A percentile compares a stretch with the other conserved stretches of the same genome.
Evolutionary conservation across 2,113 vertebrate species (phyloP).

Genomic region (Gadus chalcogrammus): DNA sequence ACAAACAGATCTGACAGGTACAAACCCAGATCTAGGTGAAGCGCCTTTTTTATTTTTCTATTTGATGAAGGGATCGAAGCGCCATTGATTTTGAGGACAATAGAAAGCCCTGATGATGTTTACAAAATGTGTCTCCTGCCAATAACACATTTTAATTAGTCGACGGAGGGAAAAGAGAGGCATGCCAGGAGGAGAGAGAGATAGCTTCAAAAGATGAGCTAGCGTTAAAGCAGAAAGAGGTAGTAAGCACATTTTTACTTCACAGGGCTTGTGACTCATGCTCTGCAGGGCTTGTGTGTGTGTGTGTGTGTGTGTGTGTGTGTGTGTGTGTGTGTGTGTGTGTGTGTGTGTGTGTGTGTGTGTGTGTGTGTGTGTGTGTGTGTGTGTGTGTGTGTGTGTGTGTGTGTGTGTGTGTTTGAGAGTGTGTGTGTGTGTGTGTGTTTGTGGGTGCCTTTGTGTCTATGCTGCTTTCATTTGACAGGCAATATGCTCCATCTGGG

Average conservation of each 20-base stretch:
- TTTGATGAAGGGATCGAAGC: constrained; percentile 47
- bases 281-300: not conserved
- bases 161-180: constrained; percentile 11
- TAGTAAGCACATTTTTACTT: constrained; percentile 37
- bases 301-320: not conserved
- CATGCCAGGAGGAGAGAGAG: not conserved
- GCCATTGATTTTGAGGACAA: constrained; percentile 53
- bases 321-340: not conserved
- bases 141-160: constrained; percentile 61
- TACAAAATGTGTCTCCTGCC: constrained; percentile 46
- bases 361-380: not conserved
- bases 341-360: constrained; percentile 3
- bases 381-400: too few species aligned
- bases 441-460: not conserved
- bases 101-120: constrained; percentile 52
- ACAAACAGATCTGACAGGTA: constrained; percentile 16
- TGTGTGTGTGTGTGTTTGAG: too few species aligned
- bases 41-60: constrained; percentile 36
- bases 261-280: constrained; percentile 5
- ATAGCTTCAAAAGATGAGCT: constrained; percentile 22
- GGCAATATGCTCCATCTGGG: not conserved
- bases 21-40: too few species aligned
- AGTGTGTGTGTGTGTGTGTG: too few species aligned
- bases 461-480: not conserved
- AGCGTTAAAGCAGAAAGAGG: constrained; percentile 22